Evolutionary conservation across 2,797 vertebrate species (phyloP).

Genomic region (Onychomys leucogaster): DNA sequence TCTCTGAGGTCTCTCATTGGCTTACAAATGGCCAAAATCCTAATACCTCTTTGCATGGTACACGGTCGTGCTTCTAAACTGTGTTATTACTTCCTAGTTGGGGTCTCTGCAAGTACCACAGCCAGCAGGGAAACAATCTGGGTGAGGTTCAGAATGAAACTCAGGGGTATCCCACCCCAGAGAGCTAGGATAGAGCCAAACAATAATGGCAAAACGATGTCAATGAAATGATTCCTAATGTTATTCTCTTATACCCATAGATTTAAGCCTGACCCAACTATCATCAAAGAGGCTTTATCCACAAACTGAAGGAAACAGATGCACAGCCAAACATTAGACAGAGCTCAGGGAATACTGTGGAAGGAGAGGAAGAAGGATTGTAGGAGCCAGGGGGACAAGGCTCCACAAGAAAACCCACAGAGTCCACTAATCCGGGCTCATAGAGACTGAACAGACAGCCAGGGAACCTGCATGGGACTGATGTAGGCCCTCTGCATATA

Average conservation of each 20-base stretch:
- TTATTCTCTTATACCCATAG: neutral
- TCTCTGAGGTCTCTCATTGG: neutral
- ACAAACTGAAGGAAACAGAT: neutral
- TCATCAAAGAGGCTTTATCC: neutral
- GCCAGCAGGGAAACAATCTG: neutral
- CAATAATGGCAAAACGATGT: neutral
- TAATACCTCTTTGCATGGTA: neutral
- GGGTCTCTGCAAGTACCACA: neutral
- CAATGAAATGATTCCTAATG: neutral
- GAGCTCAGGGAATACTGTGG: neutral
- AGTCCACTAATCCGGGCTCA: neutral
- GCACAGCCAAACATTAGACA: neutral
- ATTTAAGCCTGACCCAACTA: neutral
- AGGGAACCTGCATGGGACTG: neutral
- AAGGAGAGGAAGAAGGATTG: neutral
- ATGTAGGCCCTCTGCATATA: neutral
- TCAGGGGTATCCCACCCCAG: neutral
- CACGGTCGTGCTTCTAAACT: neutral
- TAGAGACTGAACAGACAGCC: neutral
- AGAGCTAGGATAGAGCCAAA: neutral
- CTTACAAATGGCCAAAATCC: neutral
- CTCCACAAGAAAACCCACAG: too few species aligned
- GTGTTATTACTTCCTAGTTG: neutral
- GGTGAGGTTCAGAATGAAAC: neutral
- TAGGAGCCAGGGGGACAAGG: neutral